phyloP scores from a whole-genome alignment of 1,140 invertebrate genomes.

The Lithobius niger region DNA sequence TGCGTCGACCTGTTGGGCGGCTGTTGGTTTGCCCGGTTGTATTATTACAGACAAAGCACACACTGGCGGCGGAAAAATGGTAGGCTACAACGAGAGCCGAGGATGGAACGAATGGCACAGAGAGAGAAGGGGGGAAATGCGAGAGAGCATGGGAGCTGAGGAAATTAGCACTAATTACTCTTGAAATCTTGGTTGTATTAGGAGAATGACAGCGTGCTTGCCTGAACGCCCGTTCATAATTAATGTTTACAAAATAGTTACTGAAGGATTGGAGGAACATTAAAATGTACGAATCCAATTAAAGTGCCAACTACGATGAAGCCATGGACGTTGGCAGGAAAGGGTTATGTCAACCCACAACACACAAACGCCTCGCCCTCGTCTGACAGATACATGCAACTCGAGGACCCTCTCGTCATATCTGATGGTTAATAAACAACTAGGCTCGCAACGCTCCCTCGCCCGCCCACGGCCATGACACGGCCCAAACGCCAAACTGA shows the following conservation, averaged over 20 bases:
- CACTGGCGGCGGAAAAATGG: too few relatives aligned
- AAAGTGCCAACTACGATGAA: constrained; percentile 4
- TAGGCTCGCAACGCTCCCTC: background rate
- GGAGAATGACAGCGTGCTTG: background rate
- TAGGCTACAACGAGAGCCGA: too few relatives aligned
- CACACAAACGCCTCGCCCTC: background rate
- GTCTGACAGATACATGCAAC: constrained; percentile 3
- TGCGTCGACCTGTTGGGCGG: too few relatives aligned
- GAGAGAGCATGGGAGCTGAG: too few relatives aligned
- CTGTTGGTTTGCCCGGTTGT: too few relatives aligned
- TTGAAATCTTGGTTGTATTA: constrained; percentile 5
- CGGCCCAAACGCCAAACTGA: too few relatives aligned
- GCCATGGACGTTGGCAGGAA: background rate
- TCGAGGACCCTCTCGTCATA: background rate
- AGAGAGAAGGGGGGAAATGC: too few relatives aligned
- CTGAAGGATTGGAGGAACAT: constrained; percentile 9
- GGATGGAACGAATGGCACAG: too few relatives aligned
- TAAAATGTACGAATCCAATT: constrained; percentile 10
- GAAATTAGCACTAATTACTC: constrained; percentile 6
- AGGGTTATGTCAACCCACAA: constrained; percentile 7
- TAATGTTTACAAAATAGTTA: constrained; percentile 10
- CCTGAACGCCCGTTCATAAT: constrained; percentile 1
- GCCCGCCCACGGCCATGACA: too few relatives aligned
- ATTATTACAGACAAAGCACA: too few relatives aligned
- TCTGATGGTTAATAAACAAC: constrained; percentile 1